Evolutionary conservation across 2,113 vertebrate genomes (phyloP).

Genomic region (Takifugu bimaculatus): DNA sequence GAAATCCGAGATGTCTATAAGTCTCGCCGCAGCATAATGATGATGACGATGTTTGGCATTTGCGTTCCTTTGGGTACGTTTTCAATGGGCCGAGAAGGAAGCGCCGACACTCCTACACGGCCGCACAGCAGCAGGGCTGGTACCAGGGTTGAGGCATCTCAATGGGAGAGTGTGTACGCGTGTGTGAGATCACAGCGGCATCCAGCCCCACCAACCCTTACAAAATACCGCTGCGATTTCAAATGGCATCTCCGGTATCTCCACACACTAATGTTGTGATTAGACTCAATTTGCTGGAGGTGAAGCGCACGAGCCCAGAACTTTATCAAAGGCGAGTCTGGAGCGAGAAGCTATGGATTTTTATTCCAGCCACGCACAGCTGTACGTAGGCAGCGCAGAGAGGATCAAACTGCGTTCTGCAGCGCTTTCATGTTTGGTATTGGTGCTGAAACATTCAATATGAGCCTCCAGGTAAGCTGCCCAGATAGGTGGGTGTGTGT

Average conservation of each 20-base stretch:
- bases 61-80: conserved; percentile 42
- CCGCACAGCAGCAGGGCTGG: conserved; percentile 24
- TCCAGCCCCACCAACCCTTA: conserved; percentile 21
- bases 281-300: no score
- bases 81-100: conserved; percentile 50
- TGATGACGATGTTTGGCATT: conserved; percentile 55
- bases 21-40: conserved; percentile 42
- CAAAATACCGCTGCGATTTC: conserved; percentile 20
- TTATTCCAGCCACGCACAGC: conserved; percentile 49
- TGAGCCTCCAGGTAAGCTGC: conserved; percentile 19
- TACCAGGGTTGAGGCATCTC: background rate
- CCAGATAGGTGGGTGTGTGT: background rate
- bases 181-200: conserved; percentile 34
- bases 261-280: no score
- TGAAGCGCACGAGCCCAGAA: no score
- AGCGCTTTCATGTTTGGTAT: conserved; percentile 47
- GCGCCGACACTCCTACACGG: conserved; percentile 53
- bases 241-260: no score
- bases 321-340: conserved; percentile 15
- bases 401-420: conserved; percentile 55
- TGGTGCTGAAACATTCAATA: conserved; percentile 35
- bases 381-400: conserved; percentile 3
- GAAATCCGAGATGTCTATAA: conserved; percentile 49
- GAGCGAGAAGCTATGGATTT: conserved; percentile 25
- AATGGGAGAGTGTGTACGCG: background rate